Base-by-base conservation (phyloP, 2,888 invertebrate species). In the Cantharis rufa region DNA sequence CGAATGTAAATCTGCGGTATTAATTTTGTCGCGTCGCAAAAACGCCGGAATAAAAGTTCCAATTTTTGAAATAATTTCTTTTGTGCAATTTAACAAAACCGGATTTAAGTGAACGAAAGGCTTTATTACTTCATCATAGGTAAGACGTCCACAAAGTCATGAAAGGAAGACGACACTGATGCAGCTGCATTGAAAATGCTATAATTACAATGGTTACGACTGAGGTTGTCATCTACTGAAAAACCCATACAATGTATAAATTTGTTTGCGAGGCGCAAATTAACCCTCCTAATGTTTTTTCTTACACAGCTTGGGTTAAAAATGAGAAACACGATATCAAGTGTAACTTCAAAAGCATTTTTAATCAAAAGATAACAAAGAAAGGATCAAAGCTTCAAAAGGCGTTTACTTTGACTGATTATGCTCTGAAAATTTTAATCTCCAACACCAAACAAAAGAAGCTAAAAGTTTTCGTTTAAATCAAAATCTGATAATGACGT, bases 301-400 rank as follows among this genome's bases (percentile, higher is more conserved):
- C 48, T 48, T n/a, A 48, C n/a, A n/a, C 48, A 48, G n/a, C 48
- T 48, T 48, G 48, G 48, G 48, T 66, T 66, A 66, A 18, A 66
- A 66, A n/a, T 66, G 18, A 21, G 18, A 66, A 21, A 66, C 64
- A 21, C 24, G 64, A 66, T 66, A 66, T 66, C 16, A 66, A 66
- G 10, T 66, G 13, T n/a, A 66, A 66, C 70, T 27, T 62, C 18
- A 63, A 66, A 70, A 64, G 61, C 62, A 72, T 76, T 62, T 71
- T 69, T 77, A 74, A 77, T 77, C 71, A 74, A 77, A 77, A 64
- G 32, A 71, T 69, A 77, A 77, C 77, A 77, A 77, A 77, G 64
- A 63, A 74, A 69, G 74, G 77, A 77, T 77, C 77, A 77, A 74
- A 74, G 69, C 61, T 28, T 48, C 62, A 28, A 15, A 28, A 28